A percentile compares a stretch with the other conserved stretches of the same genome.
Conservation (phyloP, 2,113 vertebrate genomes). For the Eonycteris spelaea region DNA sequence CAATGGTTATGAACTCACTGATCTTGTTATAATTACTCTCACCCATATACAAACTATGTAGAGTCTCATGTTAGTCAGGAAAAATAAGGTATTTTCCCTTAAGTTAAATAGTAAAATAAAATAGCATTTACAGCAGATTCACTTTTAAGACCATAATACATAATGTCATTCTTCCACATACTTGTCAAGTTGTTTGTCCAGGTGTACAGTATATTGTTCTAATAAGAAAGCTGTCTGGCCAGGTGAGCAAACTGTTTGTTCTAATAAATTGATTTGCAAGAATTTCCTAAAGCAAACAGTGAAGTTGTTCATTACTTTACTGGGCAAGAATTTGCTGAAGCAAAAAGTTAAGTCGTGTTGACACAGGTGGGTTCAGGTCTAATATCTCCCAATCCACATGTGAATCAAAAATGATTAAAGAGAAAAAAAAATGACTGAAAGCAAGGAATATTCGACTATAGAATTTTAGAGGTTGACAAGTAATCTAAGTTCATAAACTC, state of each 20-base stretch:
- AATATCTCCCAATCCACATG: neutral
- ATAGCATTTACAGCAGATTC: neutral
- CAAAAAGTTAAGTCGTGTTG: neutral
- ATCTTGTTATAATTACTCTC: neutral
- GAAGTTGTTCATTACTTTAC: constrained; percentile 48
- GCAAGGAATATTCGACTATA: neutral
- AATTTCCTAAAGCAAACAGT: constrained; percentile 57
- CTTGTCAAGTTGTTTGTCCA: constrained; percentile 28
- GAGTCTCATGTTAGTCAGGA: neutral
- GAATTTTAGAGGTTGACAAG: neutral
- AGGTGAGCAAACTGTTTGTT: constrained; percentile 59
- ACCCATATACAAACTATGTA: neutral
- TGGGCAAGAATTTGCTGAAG: neutral
- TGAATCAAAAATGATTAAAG: neutral
- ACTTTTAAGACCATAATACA: neutral
- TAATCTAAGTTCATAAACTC: neutral
- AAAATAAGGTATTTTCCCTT: neutral
- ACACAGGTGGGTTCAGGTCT: neutral
- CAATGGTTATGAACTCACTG: neutral
- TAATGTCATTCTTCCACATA: neutral
- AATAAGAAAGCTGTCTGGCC: constrained; percentile 44
- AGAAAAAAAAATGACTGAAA: neutral
- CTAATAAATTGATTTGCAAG: constrained; percentile 59
- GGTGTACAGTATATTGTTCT: constrained; percentile 12
- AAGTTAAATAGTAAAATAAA: neutral